Evolutionary conservation across 2,888 invertebrate genomes (phyloP).

Genomic region (Acanthosepion esculentum): DNA sequence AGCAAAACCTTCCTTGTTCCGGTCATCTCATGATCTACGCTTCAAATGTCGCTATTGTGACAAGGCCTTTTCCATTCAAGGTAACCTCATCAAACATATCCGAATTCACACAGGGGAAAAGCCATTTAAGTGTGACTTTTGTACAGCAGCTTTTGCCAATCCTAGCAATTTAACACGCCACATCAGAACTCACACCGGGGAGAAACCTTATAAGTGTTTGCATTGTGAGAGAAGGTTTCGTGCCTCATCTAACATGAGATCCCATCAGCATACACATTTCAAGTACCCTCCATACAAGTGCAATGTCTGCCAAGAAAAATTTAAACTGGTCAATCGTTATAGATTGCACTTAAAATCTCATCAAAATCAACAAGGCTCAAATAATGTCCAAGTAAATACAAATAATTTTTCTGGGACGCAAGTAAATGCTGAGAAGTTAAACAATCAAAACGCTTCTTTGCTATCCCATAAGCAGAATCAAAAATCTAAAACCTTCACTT

Average conservation of each 20-base stretch:
- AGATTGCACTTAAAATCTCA: not conserved
- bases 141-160: not conserved
- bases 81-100: slow-evolving; percentile 34
- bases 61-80: not conserved
- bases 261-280: slow-evolving; percentile 39
- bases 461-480: not conserved
- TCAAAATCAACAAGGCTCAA: not conserved
- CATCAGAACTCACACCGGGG: not conserved
- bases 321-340: not conserved
- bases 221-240: slow-evolving; percentile 35
- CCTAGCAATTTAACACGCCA: slow-evolving; percentile 38
- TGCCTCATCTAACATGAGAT: not conserved
- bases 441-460: not conserved
- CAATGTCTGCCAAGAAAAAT: not conserved
- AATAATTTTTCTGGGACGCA: not conserved
- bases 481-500: not conserved
- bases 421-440: too few species aligned
- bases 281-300: slow-evolving; percentile 14
- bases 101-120: slow-evolving; percentile 41
- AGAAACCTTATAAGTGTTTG: slow-evolving; percentile 40
- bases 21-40: not conserved
- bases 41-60: slow-evolving; percentile 34
- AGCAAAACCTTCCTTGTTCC: not conserved
- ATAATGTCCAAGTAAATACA: not conserved
- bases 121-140: slow-evolving; percentile 13